Conservation (phyloP, 1,140 invertebrate genomes). For the Brachionus plicatilis region DNA sequence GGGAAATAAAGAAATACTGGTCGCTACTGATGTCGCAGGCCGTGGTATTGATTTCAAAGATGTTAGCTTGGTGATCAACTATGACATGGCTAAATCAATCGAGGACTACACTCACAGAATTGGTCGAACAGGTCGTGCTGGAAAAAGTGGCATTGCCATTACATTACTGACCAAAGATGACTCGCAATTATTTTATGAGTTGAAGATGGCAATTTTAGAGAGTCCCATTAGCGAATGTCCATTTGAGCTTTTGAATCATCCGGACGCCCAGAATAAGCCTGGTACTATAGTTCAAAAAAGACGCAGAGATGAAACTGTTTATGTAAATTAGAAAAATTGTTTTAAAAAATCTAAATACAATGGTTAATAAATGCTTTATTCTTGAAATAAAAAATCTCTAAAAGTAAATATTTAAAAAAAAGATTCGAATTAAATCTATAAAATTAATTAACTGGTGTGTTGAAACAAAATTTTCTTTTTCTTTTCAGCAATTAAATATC, state of each 20-base stretch:
- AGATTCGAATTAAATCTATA: too few relatives aligned
- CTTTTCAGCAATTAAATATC: too few relatives aligned
- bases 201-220: constrained; percentile 80
- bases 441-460: too few relatives aligned
- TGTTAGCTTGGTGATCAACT: constrained; percentile 96
- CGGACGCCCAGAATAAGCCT: constrained; percentile 95
- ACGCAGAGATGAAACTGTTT: constrained; percentile 72
- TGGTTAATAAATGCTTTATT: too few relatives aligned
- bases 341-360: not conserved
- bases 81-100: constrained; percentile 98
- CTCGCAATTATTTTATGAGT: constrained; percentile 86
- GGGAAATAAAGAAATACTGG: constrained; percentile 88
- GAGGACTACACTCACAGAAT: constrained; percentile 99
- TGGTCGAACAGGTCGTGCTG: constrained; percentile 94
- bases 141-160: constrained; percentile 89
- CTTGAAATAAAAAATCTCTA: too few relatives aligned
- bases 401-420: too few relatives aligned
- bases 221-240: constrained; percentile 92
- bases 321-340: constrained; percentile 41
- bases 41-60: constrained; percentile 99
- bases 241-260: constrained; percentile 92
- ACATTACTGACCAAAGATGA: constrained; percentile 96
- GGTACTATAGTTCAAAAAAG: constrained; percentile 88
- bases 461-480: too few relatives aligned
- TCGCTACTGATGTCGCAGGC: constrained; percentile 99